Base-by-base conservation (phyloP, 1,140 invertebrate genomes). In the Ostrea denselamellosa region DNA sequence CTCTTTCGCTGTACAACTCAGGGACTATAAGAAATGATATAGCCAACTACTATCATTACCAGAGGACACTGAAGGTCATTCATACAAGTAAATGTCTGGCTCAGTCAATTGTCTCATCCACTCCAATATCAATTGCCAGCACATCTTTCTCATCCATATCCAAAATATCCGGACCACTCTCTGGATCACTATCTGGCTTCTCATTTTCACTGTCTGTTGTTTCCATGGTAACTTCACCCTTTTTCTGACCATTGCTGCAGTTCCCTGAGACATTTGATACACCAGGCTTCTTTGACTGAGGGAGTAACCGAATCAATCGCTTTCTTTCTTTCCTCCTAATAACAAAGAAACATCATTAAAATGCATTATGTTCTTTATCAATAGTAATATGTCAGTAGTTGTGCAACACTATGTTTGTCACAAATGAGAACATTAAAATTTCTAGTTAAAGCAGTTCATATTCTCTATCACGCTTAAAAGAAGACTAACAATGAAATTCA, bases 271-370 rank as follows among this genome's bases (percentile, higher is more conserved):
- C 82, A 12, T 52, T 83, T 51, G 44, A 53, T 9, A 22, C 19
- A 8, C 51, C 51, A 17, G 68, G 12, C 82, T 52, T 83, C 44
- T 86, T 86, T n/a, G 85, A 86, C 65, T 87, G 87, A 34, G 87
- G 87, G 44, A 87, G 68, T 81, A 85, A 71, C 34, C 68, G 85
- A 22, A 17, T 85, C 19, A 87, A 2, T 53, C 22, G 71, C 71
- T 34, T 44, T 56, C 51, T 84, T 9, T 56, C 52, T 51, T 54
- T 71, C 56, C 53, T 28, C 52, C 83, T 71, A 28, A 28, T 22
- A 81, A 52, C 12, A 85, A 0, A 58, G 56, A 62, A 2, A 62
- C 34, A 85, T 44, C 34, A 44, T 44, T 44, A 44, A 44, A 2
- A 1, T 44, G 1, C 34, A 44, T 44, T 44, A 5, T 44, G 34